Evolutionary conservation across 2,113 vertebrate genomes (phyloP).

Genomic region (Sinocyclocheilus grahami): DNA sequence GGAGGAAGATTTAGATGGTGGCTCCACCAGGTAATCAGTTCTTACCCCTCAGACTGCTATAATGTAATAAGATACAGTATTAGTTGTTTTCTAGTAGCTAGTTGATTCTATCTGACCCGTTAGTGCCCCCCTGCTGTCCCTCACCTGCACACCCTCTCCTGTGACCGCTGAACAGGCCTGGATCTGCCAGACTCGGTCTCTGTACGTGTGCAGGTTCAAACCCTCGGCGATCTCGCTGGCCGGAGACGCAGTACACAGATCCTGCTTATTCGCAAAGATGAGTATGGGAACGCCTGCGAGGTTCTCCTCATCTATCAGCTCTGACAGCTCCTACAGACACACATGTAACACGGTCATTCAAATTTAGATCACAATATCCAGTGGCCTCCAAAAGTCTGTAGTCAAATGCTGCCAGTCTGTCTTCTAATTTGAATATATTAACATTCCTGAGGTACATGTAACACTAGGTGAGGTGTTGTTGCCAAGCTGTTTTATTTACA

Average conservation of each 20-base stretch:
- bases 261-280: constrained; percentile 77
- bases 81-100: neutral
- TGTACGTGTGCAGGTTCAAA: constrained; percentile 74
- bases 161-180: constrained; percentile 76
- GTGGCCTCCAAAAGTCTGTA: neutral
- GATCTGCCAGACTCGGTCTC: constrained; percentile 76
- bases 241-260: constrained; percentile 66
- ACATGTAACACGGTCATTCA: neutral
- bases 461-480: too few relatives aligned
- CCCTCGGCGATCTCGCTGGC: constrained; percentile 72
- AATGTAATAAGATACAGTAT: too few relatives aligned
- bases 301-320: constrained; percentile 67
- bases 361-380: neutral
- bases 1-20: neutral
- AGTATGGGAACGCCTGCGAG: constrained; percentile 68
- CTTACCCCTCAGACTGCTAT: too few relatives aligned
- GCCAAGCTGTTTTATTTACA: too few relatives aligned
- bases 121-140: neutral
- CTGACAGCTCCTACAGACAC: constrained; percentile 67
- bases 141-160: constrained; percentile 74
- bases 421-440: neutral
- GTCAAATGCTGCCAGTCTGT: neutral
- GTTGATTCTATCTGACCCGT: too few relatives aligned
- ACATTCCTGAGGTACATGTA: too few relatives aligned
- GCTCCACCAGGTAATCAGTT: too few relatives aligned